A percentile compares a stretch with the other conserved stretches of the same genome.
phyloP scores from a whole-genome alignment of 2,888 invertebrate genomes.

The Dynastes maya region DNA sequence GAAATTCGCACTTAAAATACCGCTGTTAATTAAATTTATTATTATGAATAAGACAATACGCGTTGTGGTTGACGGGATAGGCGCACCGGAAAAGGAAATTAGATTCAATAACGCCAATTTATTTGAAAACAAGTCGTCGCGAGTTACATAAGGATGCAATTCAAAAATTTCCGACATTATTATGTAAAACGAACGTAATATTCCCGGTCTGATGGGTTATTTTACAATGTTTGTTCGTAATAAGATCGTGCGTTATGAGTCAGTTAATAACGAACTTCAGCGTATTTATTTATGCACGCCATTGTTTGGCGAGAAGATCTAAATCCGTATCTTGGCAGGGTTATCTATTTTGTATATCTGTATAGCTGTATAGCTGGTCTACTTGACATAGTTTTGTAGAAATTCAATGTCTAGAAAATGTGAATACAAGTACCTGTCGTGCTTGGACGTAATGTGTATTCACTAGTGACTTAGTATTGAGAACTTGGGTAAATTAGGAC shows the following conservation, averaged over 20 bases:
- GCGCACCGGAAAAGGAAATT: constrained; percentile 40
- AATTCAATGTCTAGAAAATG: constrained; percentile 10
- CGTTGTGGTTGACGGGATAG: background rate
- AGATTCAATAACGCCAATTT: constrained; percentile 42
- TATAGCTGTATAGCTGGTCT: background rate
- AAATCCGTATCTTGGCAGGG: constrained; percentile 11
- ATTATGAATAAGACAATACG: constrained; percentile 20
- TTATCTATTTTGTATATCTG: constrained; percentile 1
- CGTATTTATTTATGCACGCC: background rate
- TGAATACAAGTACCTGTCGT: background rate
- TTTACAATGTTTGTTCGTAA: background rate
- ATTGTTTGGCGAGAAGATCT: constrained; percentile 4
- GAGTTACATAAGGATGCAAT: constrained; percentile 30
- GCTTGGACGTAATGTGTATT: no score
- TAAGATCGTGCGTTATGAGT: constrained; percentile 2
- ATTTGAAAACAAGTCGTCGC: constrained; percentile 27
- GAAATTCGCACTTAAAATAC: constrained; percentile 1
- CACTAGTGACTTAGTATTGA: no score
- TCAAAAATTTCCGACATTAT: background rate
- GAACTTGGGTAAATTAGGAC: no score
- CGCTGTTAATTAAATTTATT: background rate
- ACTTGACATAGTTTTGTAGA: constrained; percentile 5
- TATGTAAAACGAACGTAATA: background rate
- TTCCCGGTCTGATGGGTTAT: background rate
- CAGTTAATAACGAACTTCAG: background rate